Percentiles rank a stretch among this genome's conserved stretches.
phyloP scores from a whole-genome alignment of 2,797 vertebrate species.

The Pachyuromys duprasi region DNA sequence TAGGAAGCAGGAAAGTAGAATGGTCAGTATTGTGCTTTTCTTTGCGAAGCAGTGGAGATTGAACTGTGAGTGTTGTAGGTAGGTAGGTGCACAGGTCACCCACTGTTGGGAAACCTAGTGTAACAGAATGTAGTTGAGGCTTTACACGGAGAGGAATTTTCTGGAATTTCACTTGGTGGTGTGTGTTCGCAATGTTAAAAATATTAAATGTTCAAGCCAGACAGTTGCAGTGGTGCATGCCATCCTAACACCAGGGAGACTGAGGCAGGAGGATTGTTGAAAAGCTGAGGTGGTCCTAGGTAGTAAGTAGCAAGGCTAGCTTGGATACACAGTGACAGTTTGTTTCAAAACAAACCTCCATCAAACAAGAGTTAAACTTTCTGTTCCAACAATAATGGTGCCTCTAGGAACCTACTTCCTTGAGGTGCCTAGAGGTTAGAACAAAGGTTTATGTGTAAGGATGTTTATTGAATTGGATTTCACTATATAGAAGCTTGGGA shows the following conservation, averaged over 20 bases:
- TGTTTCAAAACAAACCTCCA: background rate
- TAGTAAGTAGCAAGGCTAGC: background rate
- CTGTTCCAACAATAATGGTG: background rate
- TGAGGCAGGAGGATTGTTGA: background rate
- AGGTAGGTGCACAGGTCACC: background rate
- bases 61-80: fast-evolving
- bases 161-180: slow-evolving; percentile 3
- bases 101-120: background rate
- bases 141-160: background rate
- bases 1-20: background rate
- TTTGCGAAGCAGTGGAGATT: background rate
- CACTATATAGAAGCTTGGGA: slow-evolving; percentile 40
- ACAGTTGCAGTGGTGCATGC: background rate
- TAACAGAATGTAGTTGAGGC: background rate
- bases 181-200: background rate
- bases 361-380: background rate
- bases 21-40: background rate
- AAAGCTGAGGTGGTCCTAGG: background rate
- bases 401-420: background rate
- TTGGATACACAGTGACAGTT: background rate
- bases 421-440: slow-evolving; percentile 42
- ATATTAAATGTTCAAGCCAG: background rate
- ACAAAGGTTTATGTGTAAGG: background rate
- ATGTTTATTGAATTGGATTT: slow-evolving; percentile 41
- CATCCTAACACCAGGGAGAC: no score